Evolutionary conservation across 2,888 invertebrate genomes (phyloP).

Genomic region (Pristionchus entomophagus): DNA sequence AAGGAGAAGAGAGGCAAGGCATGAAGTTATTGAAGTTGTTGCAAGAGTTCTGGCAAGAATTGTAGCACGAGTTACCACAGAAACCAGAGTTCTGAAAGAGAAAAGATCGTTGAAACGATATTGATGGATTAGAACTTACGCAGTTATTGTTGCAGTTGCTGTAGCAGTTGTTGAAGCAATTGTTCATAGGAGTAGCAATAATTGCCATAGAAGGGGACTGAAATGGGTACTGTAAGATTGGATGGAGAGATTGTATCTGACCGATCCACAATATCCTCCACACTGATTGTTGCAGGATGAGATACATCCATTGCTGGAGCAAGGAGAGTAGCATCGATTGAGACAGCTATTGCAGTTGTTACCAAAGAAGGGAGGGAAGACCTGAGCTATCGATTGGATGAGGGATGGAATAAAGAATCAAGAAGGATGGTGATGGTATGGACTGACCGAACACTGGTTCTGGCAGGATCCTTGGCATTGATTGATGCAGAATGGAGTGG

Average conservation of each 20-base stretch:
- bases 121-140: neutral
- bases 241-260: neutral
- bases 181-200: too few species aligned
- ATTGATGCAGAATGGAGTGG: neutral
- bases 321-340: too few species aligned
- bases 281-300: too few species aligned
- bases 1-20: too few species aligned
- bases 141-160: neutral
- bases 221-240: too few species aligned
- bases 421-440: neutral
- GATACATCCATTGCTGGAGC: too few species aligned
- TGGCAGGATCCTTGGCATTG: neutral
- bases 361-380: neutral
- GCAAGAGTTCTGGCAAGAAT: too few species aligned
- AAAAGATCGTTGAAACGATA: neutral
- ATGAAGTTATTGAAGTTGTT: neutral
- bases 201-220: too few species aligned
- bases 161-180: neutral
- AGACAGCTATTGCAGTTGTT: too few species aligned
- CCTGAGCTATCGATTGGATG: neutral
- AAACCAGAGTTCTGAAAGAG: neutral
- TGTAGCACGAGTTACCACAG: too few species aligned
- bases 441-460: neutral
- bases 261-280: too few species aligned
- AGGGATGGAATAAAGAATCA: neutral